Evolutionary conservation across 2,113 vertebrate species (phyloP).

Genomic region (Proteles cristata): DNA sequence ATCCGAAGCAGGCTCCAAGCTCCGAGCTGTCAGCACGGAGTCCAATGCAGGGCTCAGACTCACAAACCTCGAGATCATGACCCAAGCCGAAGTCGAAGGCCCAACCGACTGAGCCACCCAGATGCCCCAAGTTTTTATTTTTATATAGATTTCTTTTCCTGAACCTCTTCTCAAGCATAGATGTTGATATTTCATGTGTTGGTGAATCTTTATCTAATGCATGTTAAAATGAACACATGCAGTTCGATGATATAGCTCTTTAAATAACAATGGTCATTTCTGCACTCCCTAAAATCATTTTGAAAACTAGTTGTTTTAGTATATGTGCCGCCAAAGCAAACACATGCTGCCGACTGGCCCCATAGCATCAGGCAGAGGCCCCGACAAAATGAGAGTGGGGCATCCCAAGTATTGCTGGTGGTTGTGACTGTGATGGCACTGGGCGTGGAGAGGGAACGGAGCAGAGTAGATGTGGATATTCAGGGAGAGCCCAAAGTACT

Average conservation of each 20-base stretch:
- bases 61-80: too few relatives aligned
- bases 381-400: not conserved
- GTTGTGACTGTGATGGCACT: not conserved
- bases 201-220: not conserved
- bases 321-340: not conserved
- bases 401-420: too few relatives aligned
- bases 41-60: too few relatives aligned
- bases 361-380: not conserved
- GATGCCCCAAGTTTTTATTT: too few relatives aligned
- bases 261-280: not conserved
- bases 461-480: not conserved
- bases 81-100: too few relatives aligned
- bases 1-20: too few relatives aligned
- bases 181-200: not conserved
- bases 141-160: not conserved
- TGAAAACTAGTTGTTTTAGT: not conserved
- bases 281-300: not conserved
- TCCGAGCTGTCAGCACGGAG: too few relatives aligned
- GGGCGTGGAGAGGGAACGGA: not conserved
- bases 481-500: not conserved
- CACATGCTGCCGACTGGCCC: not conserved
- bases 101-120: too few relatives aligned
- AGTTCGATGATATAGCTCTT: not conserved
- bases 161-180: not conserved
- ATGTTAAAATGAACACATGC: not conserved